Percentiles rank a stretch among this genome's conserved stretches.
These are phyloP conservation scores for Amniataba percoides DNA, from an alignment of 2,797 vertebrate species.

Conservation along the genomic window DNA sequence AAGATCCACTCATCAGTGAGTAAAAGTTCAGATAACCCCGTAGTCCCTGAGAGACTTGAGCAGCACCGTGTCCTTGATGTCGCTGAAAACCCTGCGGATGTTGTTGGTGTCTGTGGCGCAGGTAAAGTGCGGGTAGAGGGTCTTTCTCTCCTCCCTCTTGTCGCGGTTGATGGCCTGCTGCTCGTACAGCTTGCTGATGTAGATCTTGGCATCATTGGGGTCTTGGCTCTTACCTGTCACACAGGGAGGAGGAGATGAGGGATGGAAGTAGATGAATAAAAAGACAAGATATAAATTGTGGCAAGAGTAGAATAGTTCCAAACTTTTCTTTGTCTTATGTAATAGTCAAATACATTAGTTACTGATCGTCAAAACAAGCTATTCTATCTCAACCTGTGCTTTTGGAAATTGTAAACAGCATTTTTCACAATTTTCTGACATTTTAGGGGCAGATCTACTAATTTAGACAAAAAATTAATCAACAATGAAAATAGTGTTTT, in stretches of 20 bases:
- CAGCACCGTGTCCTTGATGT: slow-evolving; percentile 85
- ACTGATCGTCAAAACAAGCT: neutral
- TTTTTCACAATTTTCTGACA: neutral
- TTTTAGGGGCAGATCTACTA: neutral
- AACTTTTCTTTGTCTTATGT: neutral
- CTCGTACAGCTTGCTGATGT: slow-evolving; percentile 82
- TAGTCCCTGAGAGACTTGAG: slow-evolving; percentile 83
- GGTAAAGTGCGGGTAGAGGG: slow-evolving; percentile 87
- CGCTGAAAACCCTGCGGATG: slow-evolving; percentile 85
- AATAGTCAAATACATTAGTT: neutral
- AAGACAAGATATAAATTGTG: neutral
- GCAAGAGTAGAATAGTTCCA: neutral
- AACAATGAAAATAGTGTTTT: neutral
- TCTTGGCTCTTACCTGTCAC: slow-evolving; percentile 78
- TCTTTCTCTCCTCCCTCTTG: slow-evolving; percentile 74
- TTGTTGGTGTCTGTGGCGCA: slow-evolving; percentile 88
- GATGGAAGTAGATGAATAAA: neutral
- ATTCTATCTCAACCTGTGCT: neutral
- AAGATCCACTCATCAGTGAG: neutral
- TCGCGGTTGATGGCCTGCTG: slow-evolving; percentile 73
- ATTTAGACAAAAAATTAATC: neutral
- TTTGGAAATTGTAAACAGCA: neutral
- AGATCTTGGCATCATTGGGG: slow-evolving; percentile 75
- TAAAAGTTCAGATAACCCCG: slow-evolving; percentile 80
- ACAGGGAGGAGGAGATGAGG: neutral